Evolutionary conservation across 2,113 vertebrate genomes (phyloP).

Genomic region (Mionectes macconnelli): DNA sequence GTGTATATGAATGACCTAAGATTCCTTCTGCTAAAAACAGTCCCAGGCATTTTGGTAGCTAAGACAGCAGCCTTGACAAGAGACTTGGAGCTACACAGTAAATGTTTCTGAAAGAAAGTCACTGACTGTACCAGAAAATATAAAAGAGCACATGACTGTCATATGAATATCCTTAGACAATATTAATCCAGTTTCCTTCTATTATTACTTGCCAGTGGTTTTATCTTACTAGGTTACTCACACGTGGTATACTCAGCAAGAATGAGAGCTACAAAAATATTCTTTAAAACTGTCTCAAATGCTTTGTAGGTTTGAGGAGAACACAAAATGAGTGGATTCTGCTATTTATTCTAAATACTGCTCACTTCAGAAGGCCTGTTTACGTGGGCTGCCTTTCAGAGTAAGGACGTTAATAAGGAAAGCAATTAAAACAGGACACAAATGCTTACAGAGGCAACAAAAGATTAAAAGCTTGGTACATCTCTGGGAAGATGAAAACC

Average conservation of each 20-base stretch:
- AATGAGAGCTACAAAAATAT: neutral
- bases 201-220: neutral
- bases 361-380: neutral
- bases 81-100: neutral
- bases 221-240: neutral
- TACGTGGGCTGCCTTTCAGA: neutral
- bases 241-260: neutral
- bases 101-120: neutral
- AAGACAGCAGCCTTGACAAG: neutral
- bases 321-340: neutral
- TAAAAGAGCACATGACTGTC: slow-evolving; percentile 57
- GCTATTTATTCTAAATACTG: neutral
- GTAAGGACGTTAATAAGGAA: neutral
- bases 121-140: neutral
- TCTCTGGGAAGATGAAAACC: neutral
- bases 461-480: neutral
- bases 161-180: slow-evolving; percentile 44
- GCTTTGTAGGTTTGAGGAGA: neutral
- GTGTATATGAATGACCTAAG: slow-evolving; percentile 8
- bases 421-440: neutral
- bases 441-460: neutral
- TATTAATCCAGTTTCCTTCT: slow-evolving; percentile 29
- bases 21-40: neutral
- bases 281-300: neutral
- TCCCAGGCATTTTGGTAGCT: slow-evolving; percentile 21